Evolutionary conservation across 2,888 invertebrate species (phyloP).

Genomic region (Arctia plantaginis): DNA sequence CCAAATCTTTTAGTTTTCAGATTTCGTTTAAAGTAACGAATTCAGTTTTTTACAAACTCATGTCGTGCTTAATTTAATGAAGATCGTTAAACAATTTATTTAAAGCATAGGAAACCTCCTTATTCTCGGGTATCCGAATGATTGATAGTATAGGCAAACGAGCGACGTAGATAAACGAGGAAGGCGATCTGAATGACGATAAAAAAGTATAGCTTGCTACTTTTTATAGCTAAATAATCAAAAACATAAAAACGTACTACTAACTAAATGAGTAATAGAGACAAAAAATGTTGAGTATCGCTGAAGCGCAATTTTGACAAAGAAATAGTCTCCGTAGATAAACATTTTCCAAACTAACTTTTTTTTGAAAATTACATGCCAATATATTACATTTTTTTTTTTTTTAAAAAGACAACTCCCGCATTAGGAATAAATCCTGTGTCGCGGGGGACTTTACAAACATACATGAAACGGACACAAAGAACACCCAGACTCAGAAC

Average conservation of each 20-base stretch:
- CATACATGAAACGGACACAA: too few species aligned
- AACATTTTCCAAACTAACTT: too few species aligned
- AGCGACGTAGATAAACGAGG: background rate
- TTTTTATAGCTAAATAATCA: background rate
- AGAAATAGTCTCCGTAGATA: background rate
- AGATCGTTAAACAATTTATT: background rate
- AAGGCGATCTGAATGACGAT: background rate
- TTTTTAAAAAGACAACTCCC: too few species aligned
- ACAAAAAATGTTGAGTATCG: background rate
- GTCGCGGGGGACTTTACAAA: too few species aligned
- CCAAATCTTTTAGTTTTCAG: too few species aligned
- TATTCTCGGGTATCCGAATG: background rate
- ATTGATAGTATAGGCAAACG: background rate
- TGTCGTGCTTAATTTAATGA: background rate
- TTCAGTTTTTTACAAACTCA: background rate
- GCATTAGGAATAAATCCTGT: too few species aligned
- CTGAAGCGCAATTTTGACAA: background rate
- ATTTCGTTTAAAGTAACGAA: background rate
- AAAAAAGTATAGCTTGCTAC: background rate
- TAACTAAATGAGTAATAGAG: background rate
- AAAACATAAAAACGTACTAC: background rate
- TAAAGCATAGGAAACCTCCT: background rate
- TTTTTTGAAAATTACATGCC: too few species aligned
- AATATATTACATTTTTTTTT: too few species aligned
- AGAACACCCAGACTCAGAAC: too few species aligned